Evolutionary conservation across 2,888 invertebrate genomes (phyloP), one percentile per base, ranked within the genome.

Genomic region (Caenorhabditis sp.): DNA sequence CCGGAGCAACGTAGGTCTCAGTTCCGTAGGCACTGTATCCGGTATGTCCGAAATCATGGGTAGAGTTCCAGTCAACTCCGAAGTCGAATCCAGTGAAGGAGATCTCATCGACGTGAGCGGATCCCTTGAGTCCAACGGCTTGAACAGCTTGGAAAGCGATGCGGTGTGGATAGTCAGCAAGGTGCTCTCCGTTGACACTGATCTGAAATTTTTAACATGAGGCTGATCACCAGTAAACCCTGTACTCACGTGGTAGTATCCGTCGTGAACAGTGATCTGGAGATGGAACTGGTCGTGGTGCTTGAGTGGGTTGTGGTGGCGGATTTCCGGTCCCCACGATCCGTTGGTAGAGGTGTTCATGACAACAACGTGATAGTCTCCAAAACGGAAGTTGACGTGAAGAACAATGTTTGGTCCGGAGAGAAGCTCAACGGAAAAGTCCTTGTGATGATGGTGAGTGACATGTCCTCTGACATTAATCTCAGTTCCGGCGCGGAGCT

Each of bases 341-440:
- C 85, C 86, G 49, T 84, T 73, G 31, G 47, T 63, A 7, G 64
- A 54, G 44, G 85, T 74, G 81, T 89, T 89, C 74, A 88, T 66
- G 28, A 64, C 82, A 70, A 89, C 81, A 26, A 64, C 76, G 69
- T 87, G 87, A 26, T 88, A 85, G 59, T 80, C 80, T 22, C 82
- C 69, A 66, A 89, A 88, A 12, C 88, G 89, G 88, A 89, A 89
- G 77, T 87, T 87, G 56, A 88, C 76, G 69, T 88, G 88, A 44
- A 89, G 83, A 61, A 89, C 88, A 64, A 87, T 83, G 74, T 89
- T 70, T 54, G 86, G 89, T 58, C 88, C 89, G 31, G 88, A 88
- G 76, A 89, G 86, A 72, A 89, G 84, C 70, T 89, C 89, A 3
- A 89, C 86, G 35, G 85, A 61, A 61, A 89, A 89, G 72, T 84